Conservation (phyloP, 2,797 vertebrate genomes). For the Dicrostonyx torquatus region DNA sequence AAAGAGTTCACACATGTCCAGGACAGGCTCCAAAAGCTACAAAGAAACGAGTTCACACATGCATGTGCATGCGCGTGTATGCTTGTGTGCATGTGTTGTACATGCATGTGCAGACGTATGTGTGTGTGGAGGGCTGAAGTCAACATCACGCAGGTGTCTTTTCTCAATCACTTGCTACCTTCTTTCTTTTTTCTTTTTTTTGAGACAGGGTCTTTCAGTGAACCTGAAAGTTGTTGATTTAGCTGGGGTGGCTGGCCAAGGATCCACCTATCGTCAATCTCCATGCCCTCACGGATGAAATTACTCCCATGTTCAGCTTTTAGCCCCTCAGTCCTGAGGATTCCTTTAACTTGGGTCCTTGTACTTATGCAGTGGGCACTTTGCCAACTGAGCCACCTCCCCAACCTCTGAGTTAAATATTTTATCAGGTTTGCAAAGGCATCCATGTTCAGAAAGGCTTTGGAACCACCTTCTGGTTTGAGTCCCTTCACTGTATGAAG, state of each 20-base stretch:
- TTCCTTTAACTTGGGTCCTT: background rate
- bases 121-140: background rate
- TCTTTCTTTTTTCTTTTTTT: no score
- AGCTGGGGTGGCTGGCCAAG: background rate
- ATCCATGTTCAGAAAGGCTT: background rate
- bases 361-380: background rate
- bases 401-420: background rate
- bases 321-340: background rate
- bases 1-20: background rate
- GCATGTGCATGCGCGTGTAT: background rate
- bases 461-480: background rate
- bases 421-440: slow-evolving; percentile 28
- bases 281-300: background rate
- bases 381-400: background rate
- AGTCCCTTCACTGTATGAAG: background rate
- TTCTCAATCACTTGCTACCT: background rate
- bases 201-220: background rate
- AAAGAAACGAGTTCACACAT: background rate
- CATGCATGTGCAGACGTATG: rapidly evolving
- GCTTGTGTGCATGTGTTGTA: background rate
- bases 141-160: background rate
- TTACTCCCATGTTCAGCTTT: background rate
- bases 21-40: no score
- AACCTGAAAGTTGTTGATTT: background rate
- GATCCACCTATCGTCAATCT: no score